A percentile compares a stretch with the other conserved stretches of the same genome.
These are phyloP conservation scores for Styela clava DNA, from an alignment of 23 tunicate species.

Conservation along the genomic window DNA sequence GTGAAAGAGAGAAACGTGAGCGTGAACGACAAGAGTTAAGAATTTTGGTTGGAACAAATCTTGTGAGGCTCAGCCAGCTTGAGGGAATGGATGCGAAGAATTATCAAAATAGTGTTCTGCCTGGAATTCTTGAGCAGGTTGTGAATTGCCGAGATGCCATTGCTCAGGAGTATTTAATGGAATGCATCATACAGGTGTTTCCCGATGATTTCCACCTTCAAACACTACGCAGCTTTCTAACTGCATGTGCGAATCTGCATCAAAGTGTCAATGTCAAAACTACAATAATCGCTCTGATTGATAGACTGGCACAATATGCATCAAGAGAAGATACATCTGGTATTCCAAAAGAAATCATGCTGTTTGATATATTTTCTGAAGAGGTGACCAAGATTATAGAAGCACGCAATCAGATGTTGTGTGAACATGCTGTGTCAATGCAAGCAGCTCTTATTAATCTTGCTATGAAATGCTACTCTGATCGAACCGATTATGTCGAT, in stretches of 20 bases:
- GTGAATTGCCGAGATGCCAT: constrained; percentile 89
- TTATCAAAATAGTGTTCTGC: constrained; percentile 57
- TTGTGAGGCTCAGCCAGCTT: constrained; percentile 85
- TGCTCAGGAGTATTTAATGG: constrained; percentile 94
- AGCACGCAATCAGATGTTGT: constrained; percentile 42
- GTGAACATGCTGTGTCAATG: constrained; percentile 86
- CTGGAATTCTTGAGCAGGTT: constrained; percentile 74
- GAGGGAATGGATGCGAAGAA: constrained; percentile 61
- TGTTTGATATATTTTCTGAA: constrained; percentile 84
- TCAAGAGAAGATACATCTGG: constrained; percentile 57
- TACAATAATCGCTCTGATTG: constrained; percentile 79
- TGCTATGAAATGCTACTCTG: constrained; percentile 86
- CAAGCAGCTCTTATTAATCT: constrained; percentile 73
- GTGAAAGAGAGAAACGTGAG: constrained; percentile 70
- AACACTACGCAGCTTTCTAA: constrained; percentile 69
- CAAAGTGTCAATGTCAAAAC: constrained; percentile 73
- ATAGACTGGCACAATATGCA: constrained; percentile 75
- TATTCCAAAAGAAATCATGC: constrained; percentile 68
- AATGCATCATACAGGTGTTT: constrained; percentile 92
- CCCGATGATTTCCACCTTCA: constrained; percentile 94
- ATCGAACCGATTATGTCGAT: constrained; percentile 61
- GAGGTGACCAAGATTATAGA: constrained; percentile 68
- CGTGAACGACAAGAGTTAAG: constrained; percentile 79
- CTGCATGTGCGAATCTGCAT: constrained; percentile 74
- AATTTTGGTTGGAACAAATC: constrained; percentile 87